Evolutionary conservation across 23 tunicate genomes (phyloP).

Genomic region (Trididemnum miniatum): DNA sequence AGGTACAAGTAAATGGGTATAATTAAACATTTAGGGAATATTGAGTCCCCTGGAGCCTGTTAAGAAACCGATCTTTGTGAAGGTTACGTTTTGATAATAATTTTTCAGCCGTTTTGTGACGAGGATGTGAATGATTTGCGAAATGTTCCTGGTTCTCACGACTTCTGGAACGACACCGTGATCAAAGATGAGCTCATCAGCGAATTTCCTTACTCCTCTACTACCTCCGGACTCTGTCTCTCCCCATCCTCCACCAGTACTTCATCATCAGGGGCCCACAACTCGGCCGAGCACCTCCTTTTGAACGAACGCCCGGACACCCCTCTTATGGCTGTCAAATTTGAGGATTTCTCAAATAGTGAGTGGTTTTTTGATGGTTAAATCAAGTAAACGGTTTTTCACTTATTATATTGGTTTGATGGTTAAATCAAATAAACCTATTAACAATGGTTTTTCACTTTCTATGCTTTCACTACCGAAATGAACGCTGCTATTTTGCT

Average conservation of each 20-base stretch:
- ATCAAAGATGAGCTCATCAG: constrained; percentile 25
- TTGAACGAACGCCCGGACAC: constrained; percentile 91
- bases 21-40: too few relatives aligned
- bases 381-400: too few relatives aligned
- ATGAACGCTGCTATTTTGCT: too few relatives aligned
- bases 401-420: too few relatives aligned
- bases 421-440: too few relatives aligned
- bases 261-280: constrained; percentile 41
- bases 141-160: constrained; percentile 4
- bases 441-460: too few relatives aligned
- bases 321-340: constrained; percentile 84
- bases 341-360: constrained; percentile 93
- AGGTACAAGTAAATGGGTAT: too few relatives aligned
- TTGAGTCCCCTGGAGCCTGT: too few relatives aligned
- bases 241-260: constrained; percentile 74
- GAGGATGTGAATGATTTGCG: constrained; percentile 77
- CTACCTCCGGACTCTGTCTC: constrained; percentile 50
- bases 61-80: too few relatives aligned
- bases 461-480: too few relatives aligned
- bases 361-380: too few relatives aligned
- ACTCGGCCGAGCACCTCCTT: constrained; percentile 62
- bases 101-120: constrained; percentile 82
- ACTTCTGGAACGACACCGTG: constrained; percentile 34
- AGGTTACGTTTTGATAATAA: too few relatives aligned
- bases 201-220: constrained; percentile 43